Base-by-base conservation (phyloP, 2,113 vertebrate species). In the Baryphthengus martii region DNA sequence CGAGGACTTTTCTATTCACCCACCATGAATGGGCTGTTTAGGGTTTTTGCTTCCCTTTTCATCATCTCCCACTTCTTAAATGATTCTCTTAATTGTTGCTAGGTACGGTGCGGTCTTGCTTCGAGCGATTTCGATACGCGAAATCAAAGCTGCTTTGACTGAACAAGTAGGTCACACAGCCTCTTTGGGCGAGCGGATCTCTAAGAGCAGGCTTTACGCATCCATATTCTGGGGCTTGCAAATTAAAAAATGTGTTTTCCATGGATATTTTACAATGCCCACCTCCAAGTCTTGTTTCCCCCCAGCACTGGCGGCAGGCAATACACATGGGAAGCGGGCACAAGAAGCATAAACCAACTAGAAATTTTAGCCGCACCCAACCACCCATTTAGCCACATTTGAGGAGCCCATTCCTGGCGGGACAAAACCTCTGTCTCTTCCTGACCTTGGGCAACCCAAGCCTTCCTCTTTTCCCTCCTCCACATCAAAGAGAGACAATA, bases 131-230 rank as follows among this genome's bases (percentile, higher is more conserved):
- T 63, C 1, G 11, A 93, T 50, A 96, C 3, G 5, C 45, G 90
- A 73, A 95, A 89, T 92, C 94, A 96, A 92, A 96, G 94, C 94
- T 55, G 88, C 92, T 96, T 87, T 97, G 90, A 93, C 70, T 95
- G 96, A 93, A 76, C 96, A 96, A 96, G 88, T 94, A 94, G 92
- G 96, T 96, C 96, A 94, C 83, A 37, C 73, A 90, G 93, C 61
- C 82, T 90, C 23, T 35, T 65, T 65, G 93, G 76, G 88, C 0
- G 17, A 92, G 65, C 2, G 1, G 63, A 86, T 81, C 85, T 75
- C 68, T 26, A 25, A 7, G 4, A 94, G 58, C 79, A 79, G 40
- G 17, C 90, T 89, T 31, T 78, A 39, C 2, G 2, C 44, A n/a
- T 44, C 56, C 80, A 31, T 3, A 7, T 73, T 89, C 40, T 45